Evolutionary conservation across 2,888 invertebrate genomes (phyloP).

Genomic region (Watsonalla cultraria): DNA sequence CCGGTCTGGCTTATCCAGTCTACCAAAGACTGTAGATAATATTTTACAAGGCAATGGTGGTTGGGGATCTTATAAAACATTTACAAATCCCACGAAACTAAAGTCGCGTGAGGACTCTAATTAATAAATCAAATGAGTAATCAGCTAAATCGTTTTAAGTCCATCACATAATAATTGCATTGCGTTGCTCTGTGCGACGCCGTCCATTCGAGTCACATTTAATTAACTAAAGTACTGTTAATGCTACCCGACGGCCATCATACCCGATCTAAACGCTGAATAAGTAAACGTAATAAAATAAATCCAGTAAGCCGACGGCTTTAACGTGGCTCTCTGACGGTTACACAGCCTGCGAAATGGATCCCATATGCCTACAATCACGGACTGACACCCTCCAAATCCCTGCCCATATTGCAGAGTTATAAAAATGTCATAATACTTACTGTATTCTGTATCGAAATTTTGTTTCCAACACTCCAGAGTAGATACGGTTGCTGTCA

Average conservation of each 20-base stretch:
- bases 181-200: conserved; percentile 3
- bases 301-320: conserved; percentile 58
- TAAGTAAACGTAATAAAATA: conserved; percentile 69
- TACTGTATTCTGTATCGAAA: not conserved
- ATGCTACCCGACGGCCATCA: conserved; percentile 44
- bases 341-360: conserved; percentile 51
- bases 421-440: not conserved
- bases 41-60: too few relatives aligned
- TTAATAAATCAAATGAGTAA: not conserved
- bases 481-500: not conserved
- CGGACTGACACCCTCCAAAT: conserved; percentile 24
- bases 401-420: not conserved
- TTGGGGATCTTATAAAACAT: too few relatives aligned
- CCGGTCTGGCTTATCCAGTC: too few relatives aligned
- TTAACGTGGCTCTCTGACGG: conserved; percentile 57
- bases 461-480: not conserved
- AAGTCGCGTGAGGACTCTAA: too few relatives aligned
- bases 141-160: not conserved
- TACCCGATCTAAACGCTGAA: conserved; percentile 46
- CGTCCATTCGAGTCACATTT: conserved; percentile 40
- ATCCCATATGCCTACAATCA: conserved; percentile 34
- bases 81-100: too few relatives aligned
- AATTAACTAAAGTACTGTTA: conserved; percentile 56
- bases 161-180: not conserved
- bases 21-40: too few relatives aligned